Percentiles rank a stretch among this genome's conserved stretches.
Evolutionary conservation across 30 jellyfish, hydroid and myxozoan genomes (phyloP).

Genomic region (Hydra vulgaris): DNA sequence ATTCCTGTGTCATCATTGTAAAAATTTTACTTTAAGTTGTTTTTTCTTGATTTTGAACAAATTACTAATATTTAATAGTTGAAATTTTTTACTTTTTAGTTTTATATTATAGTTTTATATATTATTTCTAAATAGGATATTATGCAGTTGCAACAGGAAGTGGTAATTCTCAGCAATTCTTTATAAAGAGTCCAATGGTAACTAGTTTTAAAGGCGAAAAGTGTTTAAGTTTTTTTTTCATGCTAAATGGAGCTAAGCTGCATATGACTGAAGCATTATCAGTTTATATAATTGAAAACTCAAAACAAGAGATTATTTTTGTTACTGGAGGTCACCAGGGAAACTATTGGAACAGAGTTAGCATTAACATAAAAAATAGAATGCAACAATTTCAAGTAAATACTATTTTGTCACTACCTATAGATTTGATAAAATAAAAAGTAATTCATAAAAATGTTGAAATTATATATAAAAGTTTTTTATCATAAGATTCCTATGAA

Average conservation of each 20-base stretch:
- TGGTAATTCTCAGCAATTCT: neutral
- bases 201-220: constrained; percentile 4
- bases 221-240: constrained; percentile 14
- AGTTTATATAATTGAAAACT: neutral
- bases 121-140: constrained; percentile 5
- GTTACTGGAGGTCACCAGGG: constrained; percentile 27
- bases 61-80: too few species aligned
- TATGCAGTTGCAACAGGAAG: constrained; percentile 9
- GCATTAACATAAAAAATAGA: neutral
- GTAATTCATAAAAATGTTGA: too few species aligned
- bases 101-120: too few species aligned
- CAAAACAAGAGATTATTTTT: neutral
- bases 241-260: constrained; percentile 23
- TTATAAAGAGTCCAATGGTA: constrained; percentile 6
- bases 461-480: too few species aligned
- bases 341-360: constrained; percentile 16
- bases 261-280: constrained; percentile 18
- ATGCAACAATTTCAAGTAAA: constrained; percentile 17
- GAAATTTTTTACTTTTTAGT: too few species aligned
- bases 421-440: too few species aligned
- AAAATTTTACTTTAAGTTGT: too few species aligned
- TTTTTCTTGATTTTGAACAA: too few species aligned
- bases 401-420: too few species aligned
- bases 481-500: too few species aligned
- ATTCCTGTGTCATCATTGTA: too few species aligned